A percentile compares a stretch with the other conserved stretches of the same genome.
Evolutionary conservation across 2,888 invertebrate species (phyloP).

Genomic region (Apodemia hepburni): DNA sequence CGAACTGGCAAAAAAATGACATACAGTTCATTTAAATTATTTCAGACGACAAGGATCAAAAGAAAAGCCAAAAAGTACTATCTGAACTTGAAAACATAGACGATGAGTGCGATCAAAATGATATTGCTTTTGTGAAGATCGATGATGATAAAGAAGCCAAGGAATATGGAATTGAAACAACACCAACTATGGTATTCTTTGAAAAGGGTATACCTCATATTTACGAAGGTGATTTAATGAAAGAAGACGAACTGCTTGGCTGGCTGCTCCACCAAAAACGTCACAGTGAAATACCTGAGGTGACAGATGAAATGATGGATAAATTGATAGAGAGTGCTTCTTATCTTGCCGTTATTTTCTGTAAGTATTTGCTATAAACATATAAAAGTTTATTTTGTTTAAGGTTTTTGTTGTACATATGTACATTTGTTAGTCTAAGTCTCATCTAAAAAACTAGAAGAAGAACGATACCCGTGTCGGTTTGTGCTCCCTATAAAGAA

Average conservation of each 20-base stretch:
- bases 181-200: conserved; percentile 90
- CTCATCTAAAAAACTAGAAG: no score
- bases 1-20: conserved; percentile 76
- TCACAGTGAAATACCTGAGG: conserved; percentile 94
- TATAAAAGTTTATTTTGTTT: no score
- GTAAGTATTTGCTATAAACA: conserved; percentile 78
- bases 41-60: conserved; percentile 94
- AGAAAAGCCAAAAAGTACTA: conserved; percentile 92
- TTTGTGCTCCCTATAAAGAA: no score
- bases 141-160: conserved; percentile 93
- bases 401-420: no score
- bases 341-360: conserved; percentile 94
- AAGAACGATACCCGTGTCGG: no score
- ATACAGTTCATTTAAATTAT: conserved; percentile 60
- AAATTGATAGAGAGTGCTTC: conserved; percentile 89
- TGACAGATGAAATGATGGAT: conserved; percentile 96
- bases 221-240: conserved; percentile 92
- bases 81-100: conserved; percentile 94
- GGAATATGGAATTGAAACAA: conserved; percentile 91
- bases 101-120: conserved; percentile 95
- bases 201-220: conserved; percentile 87
- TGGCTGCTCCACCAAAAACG: conserved; percentile 95
- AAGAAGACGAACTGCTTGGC: conserved; percentile 93
- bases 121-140: conserved; percentile 95
- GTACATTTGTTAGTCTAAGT: no score